These are phyloP conservation scores for Platygyra sinensis DNA, from an alignment of 64 coral and sea anemone species.

Conservation along the genomic window DNA sequence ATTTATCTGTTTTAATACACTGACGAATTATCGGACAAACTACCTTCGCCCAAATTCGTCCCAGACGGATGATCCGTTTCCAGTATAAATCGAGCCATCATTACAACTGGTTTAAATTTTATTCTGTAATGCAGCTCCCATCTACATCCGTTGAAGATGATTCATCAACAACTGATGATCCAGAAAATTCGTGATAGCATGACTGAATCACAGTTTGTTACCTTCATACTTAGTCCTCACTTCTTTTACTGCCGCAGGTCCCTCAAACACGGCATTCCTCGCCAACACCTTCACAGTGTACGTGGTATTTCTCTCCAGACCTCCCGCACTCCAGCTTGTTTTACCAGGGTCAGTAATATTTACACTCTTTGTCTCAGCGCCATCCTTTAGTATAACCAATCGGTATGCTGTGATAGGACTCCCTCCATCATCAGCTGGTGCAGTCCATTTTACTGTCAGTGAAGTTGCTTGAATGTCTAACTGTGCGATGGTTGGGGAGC, in stretches of 20 bases:
- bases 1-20: no score
- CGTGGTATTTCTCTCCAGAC: background rate
- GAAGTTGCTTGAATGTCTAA: background rate
- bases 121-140: no score
- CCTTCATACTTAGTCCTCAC: background rate
- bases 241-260: no score
- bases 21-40: no score
- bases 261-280: background rate
- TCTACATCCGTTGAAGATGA: no score
- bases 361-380: background rate
- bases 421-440: background rate
- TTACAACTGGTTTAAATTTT: no score
- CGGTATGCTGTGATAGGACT: background rate
- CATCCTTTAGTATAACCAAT: background rate
- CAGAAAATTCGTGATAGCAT: no score
- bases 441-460: background rate
- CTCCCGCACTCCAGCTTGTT: background rate
- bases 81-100: no score
- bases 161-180: no score
- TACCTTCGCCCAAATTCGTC: no score
- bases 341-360: background rate
- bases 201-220: background rate
- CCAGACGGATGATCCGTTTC: no score
- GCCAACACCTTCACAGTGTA: background rate
- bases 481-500: no score